Conservation (phyloP, 1,140 invertebrate species). For the Hyphantria cunea region DNA sequence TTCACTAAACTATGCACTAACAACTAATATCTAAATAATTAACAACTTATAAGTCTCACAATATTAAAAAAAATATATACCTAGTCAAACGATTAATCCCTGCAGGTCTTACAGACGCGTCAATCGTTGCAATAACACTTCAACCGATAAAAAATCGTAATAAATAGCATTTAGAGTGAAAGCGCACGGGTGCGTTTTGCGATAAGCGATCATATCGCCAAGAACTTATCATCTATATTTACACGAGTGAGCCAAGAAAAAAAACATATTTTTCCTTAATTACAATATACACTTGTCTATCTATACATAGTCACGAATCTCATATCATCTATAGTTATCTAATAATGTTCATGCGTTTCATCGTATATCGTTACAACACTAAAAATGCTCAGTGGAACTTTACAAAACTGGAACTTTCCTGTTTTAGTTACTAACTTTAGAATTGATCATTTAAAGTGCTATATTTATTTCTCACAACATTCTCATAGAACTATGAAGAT, state of each 20-base stretch:
- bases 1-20: conserved; percentile 40
- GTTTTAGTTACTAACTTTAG: conserved; percentile 14
- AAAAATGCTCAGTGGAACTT: conserved; percentile 34
- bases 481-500: conserved; percentile 21
- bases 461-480: conserved; percentile 14
- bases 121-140: conserved; percentile 50
- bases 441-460: conserved; percentile 12
- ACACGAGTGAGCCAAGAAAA: conserved; percentile 65
- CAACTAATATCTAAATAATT: conserved; percentile 42
- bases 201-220: conserved; percentile 66
- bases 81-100: conserved; percentile 35
- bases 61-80: conserved; percentile 25
- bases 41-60: conserved; percentile 42
- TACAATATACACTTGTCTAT: conserved; percentile 64
- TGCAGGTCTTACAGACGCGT: conserved; percentile 50
- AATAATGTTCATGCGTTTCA: conserved; percentile 30
- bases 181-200: conserved; percentile 37
- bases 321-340: conserved; percentile 53
- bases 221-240: conserved; percentile 64
- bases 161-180: conserved; percentile 36
- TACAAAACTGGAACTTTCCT: conserved; percentile 31
- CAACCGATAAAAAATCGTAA: conserved; percentile 45
- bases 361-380: conserved; percentile 35
- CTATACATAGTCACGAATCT: conserved; percentile 61
- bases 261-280: conserved; percentile 44